A percentile compares a stretch with the other conserved stretches of the same genome.
Evolutionary conservation across 2,888 invertebrate species (phyloP).

Genomic region (Drosophila kokeensis): DNA sequence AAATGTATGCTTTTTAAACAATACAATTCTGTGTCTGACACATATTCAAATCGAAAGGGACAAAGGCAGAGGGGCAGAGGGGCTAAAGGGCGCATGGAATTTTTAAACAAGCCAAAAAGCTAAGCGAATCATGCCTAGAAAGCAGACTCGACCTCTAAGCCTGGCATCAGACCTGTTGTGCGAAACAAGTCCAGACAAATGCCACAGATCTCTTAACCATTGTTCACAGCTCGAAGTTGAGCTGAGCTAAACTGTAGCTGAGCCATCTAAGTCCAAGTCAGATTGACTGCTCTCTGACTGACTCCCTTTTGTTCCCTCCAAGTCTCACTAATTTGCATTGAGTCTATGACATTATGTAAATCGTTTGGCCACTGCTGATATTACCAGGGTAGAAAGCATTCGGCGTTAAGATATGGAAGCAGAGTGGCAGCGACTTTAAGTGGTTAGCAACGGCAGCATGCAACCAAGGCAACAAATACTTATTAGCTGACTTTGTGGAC

Average conservation of each 20-base stretch:
- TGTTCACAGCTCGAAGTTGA: slow-evolving; percentile 32
- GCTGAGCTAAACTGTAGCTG: slow-evolving; percentile 28
- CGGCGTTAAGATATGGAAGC: slow-evolving; percentile 31
- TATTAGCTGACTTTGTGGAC: slow-evolving; percentile 54
- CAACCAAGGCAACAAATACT: slow-evolving; percentile 36
- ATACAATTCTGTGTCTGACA: too few species aligned
- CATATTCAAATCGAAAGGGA: slow-evolving; percentile 19
- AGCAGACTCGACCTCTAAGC: neutral
- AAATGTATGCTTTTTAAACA: neutral
- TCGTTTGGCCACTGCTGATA: slow-evolving; percentile 43
- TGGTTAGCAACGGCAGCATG: slow-evolving; percentile 63
- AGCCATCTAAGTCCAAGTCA: slow-evolving; percentile 3
- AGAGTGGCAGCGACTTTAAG: slow-evolving; percentile 60
- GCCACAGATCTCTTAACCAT: slow-evolving; percentile 10
- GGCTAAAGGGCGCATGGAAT: neutral
- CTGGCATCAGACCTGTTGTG: neutral
- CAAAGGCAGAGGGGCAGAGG: neutral
- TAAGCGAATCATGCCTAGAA: neutral
- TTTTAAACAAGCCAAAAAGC: slow-evolving; percentile 38
- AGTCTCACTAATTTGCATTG: slow-evolving; percentile 11
- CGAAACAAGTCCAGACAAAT: slow-evolving; percentile 1
- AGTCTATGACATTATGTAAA: slow-evolving; percentile 58
- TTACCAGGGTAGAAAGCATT: neutral
- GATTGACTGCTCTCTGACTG: neutral
- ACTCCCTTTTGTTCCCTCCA: neutral